Evolutionary conservation across 2,888 invertebrate species (phyloP).

Genomic region (Caenorhabditis imperialis): DNA sequence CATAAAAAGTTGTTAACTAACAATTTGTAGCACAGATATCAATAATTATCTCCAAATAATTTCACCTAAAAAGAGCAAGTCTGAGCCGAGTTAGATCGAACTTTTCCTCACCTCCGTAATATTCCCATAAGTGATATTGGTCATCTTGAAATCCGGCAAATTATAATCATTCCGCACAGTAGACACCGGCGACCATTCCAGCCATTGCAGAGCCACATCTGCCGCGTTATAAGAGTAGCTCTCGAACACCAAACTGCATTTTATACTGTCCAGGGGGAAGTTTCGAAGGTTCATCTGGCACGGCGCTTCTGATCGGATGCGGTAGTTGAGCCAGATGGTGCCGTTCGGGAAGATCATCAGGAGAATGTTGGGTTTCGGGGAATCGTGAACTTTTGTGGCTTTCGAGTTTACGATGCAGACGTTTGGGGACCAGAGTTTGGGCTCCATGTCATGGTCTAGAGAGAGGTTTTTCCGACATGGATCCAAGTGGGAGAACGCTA

Average conservation of each 20-base stretch:
- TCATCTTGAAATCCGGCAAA: slow-evolving; percentile 75
- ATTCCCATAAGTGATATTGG: slow-evolving; percentile 73
- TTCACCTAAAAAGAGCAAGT: not conserved
- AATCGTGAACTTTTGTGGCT: slow-evolving; percentile 74
- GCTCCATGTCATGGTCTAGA: slow-evolving; percentile 77
- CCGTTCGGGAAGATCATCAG: slow-evolving; percentile 77
- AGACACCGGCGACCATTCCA: slow-evolving; percentile 75
- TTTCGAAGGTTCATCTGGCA: slow-evolving; percentile 71
- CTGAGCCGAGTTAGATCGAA: not conserved
- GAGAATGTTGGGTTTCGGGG: slow-evolving; percentile 77
- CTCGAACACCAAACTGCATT: slow-evolving; percentile 74
- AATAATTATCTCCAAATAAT: not conserved
- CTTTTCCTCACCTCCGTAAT: slow-evolving; percentile 61
- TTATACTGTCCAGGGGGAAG: slow-evolving; percentile 74
- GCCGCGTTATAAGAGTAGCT: slow-evolving; percentile 76
- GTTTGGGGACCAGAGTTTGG: slow-evolving; percentile 76
- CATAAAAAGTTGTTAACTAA: too few relatives aligned
- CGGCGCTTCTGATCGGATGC: slow-evolving; percentile 75
- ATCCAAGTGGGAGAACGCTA: slow-evolving; percentile 71
- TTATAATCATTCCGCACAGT: slow-evolving; percentile 72
- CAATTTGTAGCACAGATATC: not conserved
- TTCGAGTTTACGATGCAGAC: slow-evolving; percentile 77
- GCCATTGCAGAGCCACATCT: slow-evolving; percentile 75
- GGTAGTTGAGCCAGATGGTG: slow-evolving; percentile 77
- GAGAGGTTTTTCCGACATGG: slow-evolving; percentile 75